Evolutionary conservation across 2,113 vertebrate species (phyloP).

Genomic region (Tricholaema leucomelas): DNA sequence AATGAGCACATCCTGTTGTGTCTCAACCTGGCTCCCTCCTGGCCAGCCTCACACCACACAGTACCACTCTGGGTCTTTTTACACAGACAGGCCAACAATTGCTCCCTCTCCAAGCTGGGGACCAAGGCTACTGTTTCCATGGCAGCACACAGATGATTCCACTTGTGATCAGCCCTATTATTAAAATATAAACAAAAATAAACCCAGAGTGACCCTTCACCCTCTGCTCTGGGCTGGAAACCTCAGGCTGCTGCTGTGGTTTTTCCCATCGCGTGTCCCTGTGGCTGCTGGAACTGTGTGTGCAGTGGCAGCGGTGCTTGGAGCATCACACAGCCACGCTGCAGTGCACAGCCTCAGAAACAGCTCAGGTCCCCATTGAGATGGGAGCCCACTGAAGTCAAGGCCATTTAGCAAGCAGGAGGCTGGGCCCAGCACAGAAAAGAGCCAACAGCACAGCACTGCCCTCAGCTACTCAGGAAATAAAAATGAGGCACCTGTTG

Average conservation of each 20-base stretch:
- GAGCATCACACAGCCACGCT: fast-evolving
- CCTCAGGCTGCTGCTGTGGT: neutral
- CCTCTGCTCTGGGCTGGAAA: neutral
- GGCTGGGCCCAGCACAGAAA: neutral
- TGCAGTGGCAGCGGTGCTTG: neutral
- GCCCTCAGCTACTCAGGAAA: neutral
- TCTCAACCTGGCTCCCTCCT: neutral
- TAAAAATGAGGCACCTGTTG: neutral
- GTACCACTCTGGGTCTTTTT: neutral
- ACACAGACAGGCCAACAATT: neutral
- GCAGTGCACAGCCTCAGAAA: neutral
- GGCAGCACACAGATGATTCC: neutral
- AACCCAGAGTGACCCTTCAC: neutral
- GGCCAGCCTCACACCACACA: fast-evolving
- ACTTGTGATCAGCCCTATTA: neutral
- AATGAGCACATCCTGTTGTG: neutral
- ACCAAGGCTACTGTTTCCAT: conserved; percentile 46
- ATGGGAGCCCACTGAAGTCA: fast-evolving
- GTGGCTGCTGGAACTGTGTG: neutral
- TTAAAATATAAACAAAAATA: conserved; percentile 1
- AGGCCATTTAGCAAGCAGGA: neutral
- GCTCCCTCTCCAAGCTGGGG: neutral
- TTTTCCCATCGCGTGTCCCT: fast-evolving
- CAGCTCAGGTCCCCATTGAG: neutral
- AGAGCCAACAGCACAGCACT: neutral